Evolutionary conservation across 2,888 invertebrate species (phyloP), one percentile per base, ranked within the genome.

Genomic region (Drosophila picticornis): DNA sequence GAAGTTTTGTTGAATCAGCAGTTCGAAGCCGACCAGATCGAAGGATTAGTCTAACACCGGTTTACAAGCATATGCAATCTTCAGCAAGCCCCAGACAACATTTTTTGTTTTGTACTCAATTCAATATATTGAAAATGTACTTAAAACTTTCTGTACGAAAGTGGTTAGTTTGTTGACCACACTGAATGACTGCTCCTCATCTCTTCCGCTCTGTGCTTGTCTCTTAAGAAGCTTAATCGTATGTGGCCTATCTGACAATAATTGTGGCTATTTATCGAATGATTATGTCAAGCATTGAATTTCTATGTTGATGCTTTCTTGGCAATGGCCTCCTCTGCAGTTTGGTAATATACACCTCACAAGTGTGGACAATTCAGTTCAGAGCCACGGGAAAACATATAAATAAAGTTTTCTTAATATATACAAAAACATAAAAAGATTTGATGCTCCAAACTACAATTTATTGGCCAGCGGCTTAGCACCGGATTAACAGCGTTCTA

Each of bases 341-440:
- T 16, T 76, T 83, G 52, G 77, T 75, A 11, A 43, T 43, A 43
- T 22, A 22, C 22, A n/a, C 43, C 5, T 11, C 2, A 22, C 43
- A 43, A 43, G 4, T 43, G 43, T 43, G 5, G 22, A 22, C 11
- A 22, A 6, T 13, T 11, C 22, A 22, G 1, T 43, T 43, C 5
- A 5, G 22, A 11, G 11, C 22, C n/a, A 22, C 43, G 22, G 22
- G 43, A 43, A 43, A 43, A 43, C 6, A 22, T 6, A 43, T 43
- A 43, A 43, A 22, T 13, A 22, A 43, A 22, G 22, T 22, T 43
- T 22, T 2, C 11, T 43, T 22, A 22, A 22, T 6, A 22, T 43
- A 1, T 38, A 19, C 38, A n/a, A 38, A 38, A n/a, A 22, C 11
- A 40, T 2, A 10, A 40, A 40, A 22, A 6, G 43, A 43, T 22